Base-by-base conservation (phyloP, 2,888 invertebrate species). In the Micropterix aruncella region DNA sequence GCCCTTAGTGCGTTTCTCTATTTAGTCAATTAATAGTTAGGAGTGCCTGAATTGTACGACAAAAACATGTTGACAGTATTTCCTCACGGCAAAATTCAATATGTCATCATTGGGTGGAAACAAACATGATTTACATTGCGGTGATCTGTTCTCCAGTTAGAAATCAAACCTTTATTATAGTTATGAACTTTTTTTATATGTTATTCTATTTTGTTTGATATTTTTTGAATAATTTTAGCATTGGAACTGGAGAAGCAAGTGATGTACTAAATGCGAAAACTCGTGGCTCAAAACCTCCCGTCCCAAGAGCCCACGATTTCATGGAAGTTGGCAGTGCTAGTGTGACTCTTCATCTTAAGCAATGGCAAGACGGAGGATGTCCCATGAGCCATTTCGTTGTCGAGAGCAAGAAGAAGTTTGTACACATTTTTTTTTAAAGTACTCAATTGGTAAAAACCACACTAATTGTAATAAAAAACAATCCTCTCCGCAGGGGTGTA, bases 361-460 rank as follows among this genome's bases (percentile, higher is more conserved):
- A 93, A 49, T 96, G 95, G 95, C 83, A 85, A 47, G 91, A 91
- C 61, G 92, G 93, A 44, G 93, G 94, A 47, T 96, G 95, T 60
- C 89, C 92, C 15, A 93, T 96, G 87, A 77, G 86, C 50, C 90
- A 92, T 61, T 95, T 93, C 62, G 92, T 94, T 50, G 89, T 95
- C 42, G 92, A 93, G 66, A 89, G 93, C 60, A 91, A 90, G 67
- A 88, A 88, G 63, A 89, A 87, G 91, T 91, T 70, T 66, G 65
- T 57, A 7, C 39, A 38, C 15, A 16, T 38, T 38, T 38, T 38
- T 7, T 42, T 42, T 40, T 12, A 41, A 41, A 41, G 12, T 12
- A 12, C 9, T 36, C 9, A n/a, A n/a, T n/a, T n/a, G n/a, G n/a
- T n/a, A n/a, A n/a, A n/a, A n/a, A n/a, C n/a, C n/a, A 27, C 36